Conservation (phyloP, 2,888 invertebrate species). For the Pyrocoelia pectoralis region DNA sequence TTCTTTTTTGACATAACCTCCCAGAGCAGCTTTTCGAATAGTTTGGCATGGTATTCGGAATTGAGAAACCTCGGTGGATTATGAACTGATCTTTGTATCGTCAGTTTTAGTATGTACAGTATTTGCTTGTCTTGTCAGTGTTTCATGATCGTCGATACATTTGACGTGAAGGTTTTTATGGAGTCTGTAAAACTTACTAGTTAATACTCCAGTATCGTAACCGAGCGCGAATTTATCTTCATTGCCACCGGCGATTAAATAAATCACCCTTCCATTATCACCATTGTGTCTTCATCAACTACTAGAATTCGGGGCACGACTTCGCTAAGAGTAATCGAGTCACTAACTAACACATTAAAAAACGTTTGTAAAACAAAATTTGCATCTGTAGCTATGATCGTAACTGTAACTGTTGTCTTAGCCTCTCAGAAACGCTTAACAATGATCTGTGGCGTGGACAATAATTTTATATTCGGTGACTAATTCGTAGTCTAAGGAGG, state of each 20-base stretch:
- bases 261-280: constrained; percentile 87
- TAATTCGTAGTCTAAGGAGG: constrained; percentile 80
- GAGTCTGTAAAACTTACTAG: constrained; percentile 60
- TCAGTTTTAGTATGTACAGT: constrained; percentile 71
- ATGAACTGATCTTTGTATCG: constrained; percentile 76
- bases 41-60: constrained; percentile 76
- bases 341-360: constrained; percentile 67
- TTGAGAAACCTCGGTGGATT: constrained; percentile 85
- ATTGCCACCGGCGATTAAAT: constrained; percentile 86
- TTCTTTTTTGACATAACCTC: constrained; percentile 82
- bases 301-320: constrained; percentile 79
- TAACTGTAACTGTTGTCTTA: constrained; percentile 80
- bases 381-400: constrained; percentile 77
- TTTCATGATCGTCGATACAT: constrained; percentile 89
- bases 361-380: constrained; percentile 78
- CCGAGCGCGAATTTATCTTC: constrained; percentile 84
- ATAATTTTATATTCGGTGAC: constrained; percentile 81
- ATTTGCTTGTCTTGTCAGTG: constrained; percentile 74
- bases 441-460: constrained; percentile 85
- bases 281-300: constrained; percentile 84
- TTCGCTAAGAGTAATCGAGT: constrained; percentile 69
- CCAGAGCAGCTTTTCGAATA: constrained; percentile 78
- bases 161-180: constrained; percentile 67
- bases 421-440: constrained; percentile 73
- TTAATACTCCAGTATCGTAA: constrained; percentile 79